Base-by-base conservation (phyloP, 2,797 vertebrate genomes). In the Gephyroberyx darwinii region DNA sequence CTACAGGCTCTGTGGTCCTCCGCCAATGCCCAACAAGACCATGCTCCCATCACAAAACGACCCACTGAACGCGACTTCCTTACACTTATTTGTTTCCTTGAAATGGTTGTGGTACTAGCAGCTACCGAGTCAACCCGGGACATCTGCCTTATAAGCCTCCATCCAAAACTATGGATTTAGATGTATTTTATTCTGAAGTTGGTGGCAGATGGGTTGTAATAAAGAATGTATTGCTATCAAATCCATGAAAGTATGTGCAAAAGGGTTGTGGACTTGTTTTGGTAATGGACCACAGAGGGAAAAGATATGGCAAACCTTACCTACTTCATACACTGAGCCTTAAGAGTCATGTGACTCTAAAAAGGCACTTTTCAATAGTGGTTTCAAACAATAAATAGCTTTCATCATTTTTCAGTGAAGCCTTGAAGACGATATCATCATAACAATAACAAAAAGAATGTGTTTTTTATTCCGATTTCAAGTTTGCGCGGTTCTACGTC, bases 351-450 rank as follows among this genome's bases (percentile, higher is more conserved):
- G 8, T 6, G 33, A 35, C 33, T 1, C 33, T 35, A 35, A 35
- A 82, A 78, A 65, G 45, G 81, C 75, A 19, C 26, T 26, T 41
- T 17, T 71, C 59, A 72, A 78, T 74, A 89, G 80, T 88, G 85
- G 82, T 83, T 89, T 84, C 14, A 64, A 86, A 82, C 81, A 90
- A 89, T 88, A 91, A 91, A 90, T 90, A 90, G 71, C 75, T 78
- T 79, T 76, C 61, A 37, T 69, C 30, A 26, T 47, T 73, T 61
- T 26, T 66, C 26, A 74, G 67, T 74, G 61, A 77, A 75, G 60
- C 52, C 62, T 60, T 63, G 33, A 78, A 62, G 35, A 14, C 53
- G 30, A 57, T 58, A 75, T 39, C n/a, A 14, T 20, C 39, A 55
- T 35, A 54, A 57, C 45, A 72, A 69, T 53, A 77, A 77, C 33